Conservation (phyloP, 2,113 vertebrate genomes). For the Nibea coibor region DNA sequence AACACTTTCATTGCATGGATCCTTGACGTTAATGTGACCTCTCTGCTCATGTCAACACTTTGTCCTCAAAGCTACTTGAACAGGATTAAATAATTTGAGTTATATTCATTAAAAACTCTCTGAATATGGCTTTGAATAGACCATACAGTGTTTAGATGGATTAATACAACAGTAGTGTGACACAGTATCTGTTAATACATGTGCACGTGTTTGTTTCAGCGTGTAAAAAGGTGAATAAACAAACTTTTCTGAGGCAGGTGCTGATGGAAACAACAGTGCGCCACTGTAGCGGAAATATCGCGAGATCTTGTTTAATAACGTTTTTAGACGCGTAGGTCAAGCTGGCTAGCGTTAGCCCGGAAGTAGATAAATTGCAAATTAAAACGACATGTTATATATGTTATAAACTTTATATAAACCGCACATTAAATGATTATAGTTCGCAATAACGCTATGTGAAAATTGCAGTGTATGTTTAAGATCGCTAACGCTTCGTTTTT, state of each 20-base stretch:
- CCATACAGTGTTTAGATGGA: no score
- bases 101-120: background rate
- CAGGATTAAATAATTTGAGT: background rate
- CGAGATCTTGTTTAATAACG: slow-evolving; percentile 22
- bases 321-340: background rate
- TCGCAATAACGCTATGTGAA: background rate
- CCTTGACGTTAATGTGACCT: no score
- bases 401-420: background rate
- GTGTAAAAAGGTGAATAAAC: background rate
- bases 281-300: background rate
- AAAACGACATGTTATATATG: background rate
- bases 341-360: background rate
- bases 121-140: background rate
- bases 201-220: background rate
- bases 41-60: no score
- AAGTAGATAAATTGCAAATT: rapidly evolving
- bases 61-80: no score
- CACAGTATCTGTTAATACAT: no score
- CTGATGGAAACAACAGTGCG: background rate
- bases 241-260: background rate
- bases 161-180: no score
- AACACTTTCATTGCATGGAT: no score
- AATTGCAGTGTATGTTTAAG: background rate
- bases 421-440: background rate
- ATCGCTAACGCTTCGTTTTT: background rate